These are phyloP conservation scores for Lissocephala sabroskyi DNA, from an alignment of 2,888 invertebrate genomes.

Conservation along the genomic window DNA sequence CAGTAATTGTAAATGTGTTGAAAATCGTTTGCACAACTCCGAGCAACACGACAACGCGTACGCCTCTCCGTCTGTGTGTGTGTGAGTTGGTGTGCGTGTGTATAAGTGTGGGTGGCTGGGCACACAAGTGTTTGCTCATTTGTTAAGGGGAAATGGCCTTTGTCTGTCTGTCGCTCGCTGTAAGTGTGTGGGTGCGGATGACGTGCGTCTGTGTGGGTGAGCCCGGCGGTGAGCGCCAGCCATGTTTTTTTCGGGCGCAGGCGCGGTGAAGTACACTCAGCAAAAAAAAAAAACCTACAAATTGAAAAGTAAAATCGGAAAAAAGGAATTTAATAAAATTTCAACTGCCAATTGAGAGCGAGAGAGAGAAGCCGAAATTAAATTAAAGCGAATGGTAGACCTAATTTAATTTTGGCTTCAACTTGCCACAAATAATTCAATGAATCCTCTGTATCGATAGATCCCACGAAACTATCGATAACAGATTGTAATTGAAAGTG, in stretches of 20 bases:
- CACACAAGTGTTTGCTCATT: conserved; percentile 49
- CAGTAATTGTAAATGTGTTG: conserved; percentile 67
- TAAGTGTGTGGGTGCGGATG: conserved; percentile 12
- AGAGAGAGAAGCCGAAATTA: too few relatives aligned
- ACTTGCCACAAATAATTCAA: too few relatives aligned
- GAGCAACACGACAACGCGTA: conserved; percentile 43
- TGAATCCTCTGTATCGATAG: too few relatives aligned
- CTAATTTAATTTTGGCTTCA: too few relatives aligned
- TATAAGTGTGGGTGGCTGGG: conserved; percentile 13
- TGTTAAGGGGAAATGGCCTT: conserved; percentile 60
- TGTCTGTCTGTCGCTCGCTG: conserved; percentile 45
- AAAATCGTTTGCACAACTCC: conserved; percentile 66
- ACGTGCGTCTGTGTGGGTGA: conserved; percentile 10
- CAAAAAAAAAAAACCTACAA: conserved; percentile 13
- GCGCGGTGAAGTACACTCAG: conserved; percentile 41
- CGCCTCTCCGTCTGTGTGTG: conserved; percentile 13
- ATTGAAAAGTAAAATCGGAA: too few relatives aligned
- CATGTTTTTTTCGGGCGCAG: conserved; percentile 55
- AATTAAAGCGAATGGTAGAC: too few relatives aligned
- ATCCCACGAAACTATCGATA: too few relatives aligned
- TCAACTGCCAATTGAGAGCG: too few relatives aligned
- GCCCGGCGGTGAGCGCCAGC: conserved; percentile 49
- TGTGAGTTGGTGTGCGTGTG: conserved; percentile 10
- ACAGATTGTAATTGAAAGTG: too few relatives aligned
- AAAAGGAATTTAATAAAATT: too few relatives aligned